A percentile compares a stretch with the other conserved stretches of the same genome.
Evolutionary conservation across 2,888 invertebrate species (phyloP).

Genomic region (Drosophila quinaria): DNA sequence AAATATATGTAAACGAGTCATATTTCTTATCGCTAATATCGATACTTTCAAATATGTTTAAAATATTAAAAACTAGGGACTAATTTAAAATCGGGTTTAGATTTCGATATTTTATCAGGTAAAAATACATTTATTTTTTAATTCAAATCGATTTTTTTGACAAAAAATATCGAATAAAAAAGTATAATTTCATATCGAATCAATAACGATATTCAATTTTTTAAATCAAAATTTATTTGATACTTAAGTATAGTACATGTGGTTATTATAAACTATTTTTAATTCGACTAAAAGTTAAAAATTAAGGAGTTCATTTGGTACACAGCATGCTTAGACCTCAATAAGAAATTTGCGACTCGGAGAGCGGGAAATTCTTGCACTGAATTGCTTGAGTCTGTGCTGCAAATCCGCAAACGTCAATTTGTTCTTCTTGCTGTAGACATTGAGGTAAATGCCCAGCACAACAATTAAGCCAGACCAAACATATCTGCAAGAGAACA

Average conservation of each 20-base stretch:
- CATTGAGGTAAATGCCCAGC: conserved; percentile 96
- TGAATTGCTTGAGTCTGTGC: conserved; percentile 57
- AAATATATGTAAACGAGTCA: too few species aligned
- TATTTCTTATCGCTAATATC: too few species aligned
- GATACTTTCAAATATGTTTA: too few species aligned
- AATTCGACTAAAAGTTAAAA: conserved; percentile 57
- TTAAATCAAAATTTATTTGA: not conserved
- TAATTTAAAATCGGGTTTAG: too few species aligned
- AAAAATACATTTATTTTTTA: too few species aligned
- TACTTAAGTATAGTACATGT: conserved; percentile 55
- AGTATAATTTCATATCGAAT: too few species aligned
- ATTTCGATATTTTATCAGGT: too few species aligned
- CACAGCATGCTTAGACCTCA: conserved; percentile 72
- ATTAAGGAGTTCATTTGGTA: conserved; percentile 45
- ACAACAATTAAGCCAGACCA: conserved; percentile 96
- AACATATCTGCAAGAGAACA: conserved; percentile 89
- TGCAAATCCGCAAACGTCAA: conserved; percentile 80
- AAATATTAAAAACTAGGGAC: too few species aligned
- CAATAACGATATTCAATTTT: too few species aligned
- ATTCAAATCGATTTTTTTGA: too few species aligned
- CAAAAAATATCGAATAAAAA: too few species aligned
- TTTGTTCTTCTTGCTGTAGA: conserved; percentile 92
- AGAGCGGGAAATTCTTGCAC: conserved; percentile 57
- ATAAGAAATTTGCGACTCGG: conserved; percentile 81
- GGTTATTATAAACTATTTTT: conserved; percentile 34